Base-by-base conservation (phyloP, 2,888 invertebrate genomes). In the Coleophora deauratella region DNA sequence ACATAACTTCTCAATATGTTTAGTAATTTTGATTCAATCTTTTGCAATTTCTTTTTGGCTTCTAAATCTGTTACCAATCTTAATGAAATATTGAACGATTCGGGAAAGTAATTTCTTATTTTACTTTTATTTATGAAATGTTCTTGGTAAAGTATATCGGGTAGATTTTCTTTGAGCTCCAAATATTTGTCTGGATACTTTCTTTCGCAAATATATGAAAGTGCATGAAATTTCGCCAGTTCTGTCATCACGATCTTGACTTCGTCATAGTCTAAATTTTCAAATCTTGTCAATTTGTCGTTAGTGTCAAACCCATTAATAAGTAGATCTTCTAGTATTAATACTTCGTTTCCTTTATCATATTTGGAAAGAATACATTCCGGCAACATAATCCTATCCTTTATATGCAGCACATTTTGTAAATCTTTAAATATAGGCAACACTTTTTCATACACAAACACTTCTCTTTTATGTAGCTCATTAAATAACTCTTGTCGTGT, bases 191-290 rank as follows among this genome's bases (percentile, higher is more conserved):
- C 49, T 8, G 47, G 39, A 3, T 71, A 54, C 39, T 58, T 55
- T 8, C 49, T 59, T 54, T 71, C 60, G 42, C 63, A 66, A 2
- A 74, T 61, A 56, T 72, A 72, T 9, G 81, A 74, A 34, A 80
- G 49, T 9, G 68, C 75, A 35, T 82, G 82, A 43, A 81, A 74
- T 51, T 80, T 80, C 0, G 78, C 81, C 35, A 82, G 54, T 55
- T 76, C 69, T 9, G 49, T 62, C 27, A 84, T 33, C 28, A 75
- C 64, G 38, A 59, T 32, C 41, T 54, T 47, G 1, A 69, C 62
- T 57, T 72, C 65, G 38, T 54, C 36, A n/a, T 61, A 63, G 41
- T 62, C 57, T 44, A 77, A 41, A 12, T 65, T 61, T 48, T 74
- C 61, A 21, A 55, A 62, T 31, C 63, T 70, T 0, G 52, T 48